Evolutionary conservation across 2,888 invertebrate genomes (phyloP).

Genomic region (Metellina segmentata): DNA sequence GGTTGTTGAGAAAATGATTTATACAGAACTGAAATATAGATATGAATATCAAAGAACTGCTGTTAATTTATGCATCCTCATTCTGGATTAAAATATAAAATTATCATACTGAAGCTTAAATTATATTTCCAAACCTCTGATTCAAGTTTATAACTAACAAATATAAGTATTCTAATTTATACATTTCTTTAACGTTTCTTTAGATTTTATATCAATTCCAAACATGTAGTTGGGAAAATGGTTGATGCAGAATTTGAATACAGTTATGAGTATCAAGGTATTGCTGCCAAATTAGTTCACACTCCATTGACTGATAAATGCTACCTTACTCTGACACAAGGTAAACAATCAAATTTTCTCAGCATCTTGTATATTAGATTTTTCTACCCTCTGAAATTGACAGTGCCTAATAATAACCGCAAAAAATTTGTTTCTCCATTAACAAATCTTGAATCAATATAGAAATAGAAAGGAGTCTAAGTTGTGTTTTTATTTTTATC

Average conservation of each 20-base stretch:
- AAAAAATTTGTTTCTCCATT: too few species aligned
- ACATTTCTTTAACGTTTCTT: not conserved
- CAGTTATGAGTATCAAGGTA: constrained; percentile 99
- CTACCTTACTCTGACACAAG: constrained; percentile 96
- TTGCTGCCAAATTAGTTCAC: constrained; percentile 95
- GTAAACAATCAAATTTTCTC: constrained; percentile 78
- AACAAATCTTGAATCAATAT: too few species aligned
- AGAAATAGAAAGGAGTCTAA: too few species aligned
- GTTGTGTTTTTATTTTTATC: too few species aligned
- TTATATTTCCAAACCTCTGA: not conserved
- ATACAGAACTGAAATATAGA: constrained; percentile 96
- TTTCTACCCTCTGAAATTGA: too few species aligned
- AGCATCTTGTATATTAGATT: too few species aligned
- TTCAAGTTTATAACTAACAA: not conserved
- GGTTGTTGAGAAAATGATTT: constrained; percentile 89
- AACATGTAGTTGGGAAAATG: constrained; percentile 88
- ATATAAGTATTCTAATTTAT: not conserved
- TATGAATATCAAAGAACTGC: constrained; percentile 99
- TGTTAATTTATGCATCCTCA: constrained; percentile 82
- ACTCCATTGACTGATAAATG: constrained; percentile 98
- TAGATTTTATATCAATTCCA: constrained; percentile 86
- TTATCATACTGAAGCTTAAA: not conserved
- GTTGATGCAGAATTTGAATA: constrained; percentile 96
- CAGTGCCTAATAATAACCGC: too few species aligned
- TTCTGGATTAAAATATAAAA: not conserved